Conservation (phyloP, 1,140 invertebrate species). For the Macrostomum lignano region DNA sequence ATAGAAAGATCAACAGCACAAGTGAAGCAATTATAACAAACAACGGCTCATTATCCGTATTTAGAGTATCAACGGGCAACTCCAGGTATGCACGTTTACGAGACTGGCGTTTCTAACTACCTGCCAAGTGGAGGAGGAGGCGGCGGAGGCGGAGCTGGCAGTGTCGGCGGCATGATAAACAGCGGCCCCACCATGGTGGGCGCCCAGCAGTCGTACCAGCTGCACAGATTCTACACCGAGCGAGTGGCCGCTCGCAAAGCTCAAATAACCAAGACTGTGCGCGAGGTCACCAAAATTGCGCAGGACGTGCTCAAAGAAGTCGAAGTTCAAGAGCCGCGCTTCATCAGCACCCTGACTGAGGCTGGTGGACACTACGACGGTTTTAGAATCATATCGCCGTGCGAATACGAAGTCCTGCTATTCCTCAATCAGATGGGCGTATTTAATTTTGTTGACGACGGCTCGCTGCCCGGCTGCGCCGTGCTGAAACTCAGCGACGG, state of each 20-base stretch:
- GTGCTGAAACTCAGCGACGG: constrained; percentile 70
- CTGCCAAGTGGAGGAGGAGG: too few relatives aligned
- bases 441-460: constrained; percentile 78
- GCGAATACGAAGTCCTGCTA: constrained; percentile 68
- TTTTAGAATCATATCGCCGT: constrained; percentile 43
- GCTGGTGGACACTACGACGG: constrained; percentile 15
- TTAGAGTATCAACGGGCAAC: too few relatives aligned
- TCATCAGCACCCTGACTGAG: constrained; percentile 44
- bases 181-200: too few relatives aligned
- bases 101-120: too few relatives aligned
- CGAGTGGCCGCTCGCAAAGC: constrained; percentile 51
- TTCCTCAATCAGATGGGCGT: constrained; percentile 85
- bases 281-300: constrained; percentile 68
- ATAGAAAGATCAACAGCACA: too few relatives aligned
- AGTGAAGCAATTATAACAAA: too few relatives aligned
- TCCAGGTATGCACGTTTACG: too few relatives aligned
- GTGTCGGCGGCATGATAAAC: too few relatives aligned
- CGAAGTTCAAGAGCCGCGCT: constrained; percentile 73
- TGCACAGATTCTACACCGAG: constrained; percentile 73
- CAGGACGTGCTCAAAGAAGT: constrained; percentile 83
- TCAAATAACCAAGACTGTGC: constrained; percentile 52
- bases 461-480: constrained; percentile 61
- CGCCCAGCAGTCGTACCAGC: constrained; percentile 52
- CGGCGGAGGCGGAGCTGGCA: too few relatives aligned
- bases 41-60: too few relatives aligned